Evolutionary conservation across 2,113 vertebrate species (phyloP), one percentile per base, ranked within the genome.

Genomic region (Dascyllus trimaculatus): DNA sequence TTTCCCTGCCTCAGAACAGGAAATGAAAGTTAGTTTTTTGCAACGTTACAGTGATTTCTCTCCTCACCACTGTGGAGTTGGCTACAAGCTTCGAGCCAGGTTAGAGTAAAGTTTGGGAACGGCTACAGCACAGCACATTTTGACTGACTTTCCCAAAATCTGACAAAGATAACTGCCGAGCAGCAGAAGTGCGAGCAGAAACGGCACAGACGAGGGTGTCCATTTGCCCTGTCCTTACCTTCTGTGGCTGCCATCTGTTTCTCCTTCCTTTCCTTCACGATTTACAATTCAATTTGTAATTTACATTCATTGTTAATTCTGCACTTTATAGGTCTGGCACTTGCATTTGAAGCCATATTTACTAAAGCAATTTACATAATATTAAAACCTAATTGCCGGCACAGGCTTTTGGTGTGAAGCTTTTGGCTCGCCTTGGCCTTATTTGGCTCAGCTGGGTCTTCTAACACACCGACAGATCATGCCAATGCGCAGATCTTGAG

Each of bases 191-290:
- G 58, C 14, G 2, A 53, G 59, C 80, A 76, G 69, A 80, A 80
- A 56, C n/a, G 0, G 62, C 65, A 53, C 56, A 80, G 85, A 70
- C 45, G 8, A 81, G 64, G 65, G 38, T 81, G 74, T 89, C 87
- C 62, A n/a, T 81, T 78, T 81, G 78, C 89, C 79, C 82, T 38
- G 78, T 85, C 77, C 68, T 54, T 85, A 84, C 91, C 84, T 88
- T 93, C 91, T 94, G 91, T 80, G 75, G 58, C 70, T 68, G 82
- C 93, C 92, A 91, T 93, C 92, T 93, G 92, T 65, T 87, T 88
- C 76, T 70, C 52, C 61, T 32, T 63, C 63, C 51, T 64, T 78
- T 82, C 70, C 68, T 60, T 75, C 19, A 61, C 35, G 78, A 89
- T 92, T 85, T 91, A 85, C 76, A 90, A 85, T 85, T 90, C 81